These are phyloP conservation scores for Myotis pilosus DNA, from an alignment of 2,797 vertebrate species.

Conservation along the genomic window DNA sequence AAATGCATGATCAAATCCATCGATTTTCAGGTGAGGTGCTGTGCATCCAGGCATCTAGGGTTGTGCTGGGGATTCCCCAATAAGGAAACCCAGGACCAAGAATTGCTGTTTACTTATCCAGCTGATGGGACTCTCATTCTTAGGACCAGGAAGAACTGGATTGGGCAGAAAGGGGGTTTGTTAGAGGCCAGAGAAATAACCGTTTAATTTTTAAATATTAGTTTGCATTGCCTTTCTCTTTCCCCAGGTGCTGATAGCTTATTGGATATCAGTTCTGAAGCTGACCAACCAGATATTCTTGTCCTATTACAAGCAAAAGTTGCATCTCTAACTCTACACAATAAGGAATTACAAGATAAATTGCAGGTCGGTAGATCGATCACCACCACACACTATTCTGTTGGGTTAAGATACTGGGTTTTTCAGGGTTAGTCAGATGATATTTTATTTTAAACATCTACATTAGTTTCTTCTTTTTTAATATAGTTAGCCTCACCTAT, in stretches of 20 bases:
- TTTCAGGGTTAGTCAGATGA: neutral
- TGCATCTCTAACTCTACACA: conserved; percentile 91
- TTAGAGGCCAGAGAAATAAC: neutral
- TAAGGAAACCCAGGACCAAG: neutral
- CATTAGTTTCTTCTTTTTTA: conserved; percentile 29
- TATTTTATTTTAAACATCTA: conserved; percentile 19
- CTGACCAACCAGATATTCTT: conserved; percentile 89
- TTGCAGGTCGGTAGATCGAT: conserved; percentile 86
- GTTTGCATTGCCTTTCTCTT: conserved; percentile 22
- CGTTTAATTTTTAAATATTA: neutral
- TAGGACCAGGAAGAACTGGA: neutral
- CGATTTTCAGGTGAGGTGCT: neutral
- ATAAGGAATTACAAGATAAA: conserved; percentile 93
- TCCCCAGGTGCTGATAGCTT: conserved; percentile 84
- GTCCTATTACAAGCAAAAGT: conserved; percentile 92
- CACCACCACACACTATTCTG: neutral
- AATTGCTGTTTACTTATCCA: neutral
- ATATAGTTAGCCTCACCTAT: neutral
- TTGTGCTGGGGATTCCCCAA: neutral
- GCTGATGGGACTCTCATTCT: neutral
- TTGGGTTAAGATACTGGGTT: neutral
- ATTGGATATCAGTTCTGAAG: conserved; percentile 84
- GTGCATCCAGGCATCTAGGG: too few species aligned
- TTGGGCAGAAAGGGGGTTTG: neutral
- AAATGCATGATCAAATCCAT: neutral